phyloP scores from a whole-genome alignment of 1,140 invertebrate species.

The Rhopalosiphum padi region DNA sequence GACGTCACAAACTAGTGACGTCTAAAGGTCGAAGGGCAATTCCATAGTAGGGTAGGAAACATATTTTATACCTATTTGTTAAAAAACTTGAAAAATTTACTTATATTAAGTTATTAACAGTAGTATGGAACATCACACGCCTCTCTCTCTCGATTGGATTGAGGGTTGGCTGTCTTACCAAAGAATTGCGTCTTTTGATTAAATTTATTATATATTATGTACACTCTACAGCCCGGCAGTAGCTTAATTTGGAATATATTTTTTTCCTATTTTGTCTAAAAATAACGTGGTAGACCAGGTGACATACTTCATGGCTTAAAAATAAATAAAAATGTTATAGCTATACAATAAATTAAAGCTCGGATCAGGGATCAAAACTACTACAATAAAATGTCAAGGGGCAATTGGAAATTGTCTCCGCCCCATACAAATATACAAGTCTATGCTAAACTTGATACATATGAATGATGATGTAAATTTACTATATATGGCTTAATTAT shows the following conservation, averaged over 20 bases:
- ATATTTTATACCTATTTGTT: not conserved
- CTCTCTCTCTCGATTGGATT: too few relatives aligned
- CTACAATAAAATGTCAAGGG: not conserved
- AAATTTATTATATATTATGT: too few relatives aligned
- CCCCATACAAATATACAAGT: not conserved
- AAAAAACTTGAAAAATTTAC: not conserved
- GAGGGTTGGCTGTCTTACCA: too few relatives aligned
- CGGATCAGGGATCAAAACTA: not conserved
- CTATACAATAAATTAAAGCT: not conserved
- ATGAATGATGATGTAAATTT: not conserved
- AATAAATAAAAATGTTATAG: too few relatives aligned
- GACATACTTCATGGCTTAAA: too few relatives aligned
- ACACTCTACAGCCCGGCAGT: too few relatives aligned
- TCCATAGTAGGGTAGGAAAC: not conserved
- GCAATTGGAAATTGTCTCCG: too few relatives aligned
- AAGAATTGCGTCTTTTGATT: too few relatives aligned
- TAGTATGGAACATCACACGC: not conserved
- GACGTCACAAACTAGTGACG: not conserved
- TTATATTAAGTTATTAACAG: too few relatives aligned
- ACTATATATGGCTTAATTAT: too few relatives aligned
- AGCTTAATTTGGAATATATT: too few relatives aligned
- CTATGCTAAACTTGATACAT: not conserved
- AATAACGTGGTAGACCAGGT: not conserved
- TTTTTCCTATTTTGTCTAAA: not conserved
- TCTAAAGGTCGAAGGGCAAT: not conserved